A percentile compares a stretch with the other conserved stretches of the same genome.
Conservation (phyloP, 2,888 invertebrate genomes). For the Priocnemis perturbator region DNA sequence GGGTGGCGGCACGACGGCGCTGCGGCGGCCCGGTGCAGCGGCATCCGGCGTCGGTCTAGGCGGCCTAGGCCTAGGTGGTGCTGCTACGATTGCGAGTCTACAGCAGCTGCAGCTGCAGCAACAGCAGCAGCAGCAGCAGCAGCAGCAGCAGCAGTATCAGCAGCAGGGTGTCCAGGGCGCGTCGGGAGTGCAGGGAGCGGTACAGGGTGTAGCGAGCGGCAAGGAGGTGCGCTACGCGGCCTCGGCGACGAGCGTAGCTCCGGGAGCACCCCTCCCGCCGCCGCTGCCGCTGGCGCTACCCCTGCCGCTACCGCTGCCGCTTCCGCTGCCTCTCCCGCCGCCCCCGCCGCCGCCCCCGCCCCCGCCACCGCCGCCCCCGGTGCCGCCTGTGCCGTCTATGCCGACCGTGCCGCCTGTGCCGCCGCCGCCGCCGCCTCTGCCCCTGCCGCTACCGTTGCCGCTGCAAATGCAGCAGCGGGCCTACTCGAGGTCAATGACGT, state of each 20-base stretch:
- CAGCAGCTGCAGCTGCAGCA: slow-evolving; percentile 46
- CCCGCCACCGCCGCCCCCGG: slow-evolving; percentile 80
- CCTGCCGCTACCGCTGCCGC: slow-evolving; percentile 74
- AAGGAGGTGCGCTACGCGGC: slow-evolving; percentile 79
- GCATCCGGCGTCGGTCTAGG: slow-evolving; percentile 53
- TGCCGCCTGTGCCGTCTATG: slow-evolving; percentile 72
- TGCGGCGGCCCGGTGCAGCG: slow-evolving; percentile 56
- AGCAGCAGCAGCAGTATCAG: slow-evolving; percentile 17
- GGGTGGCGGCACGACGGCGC: slow-evolving; percentile 59
- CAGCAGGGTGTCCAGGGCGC: slow-evolving; percentile 68
- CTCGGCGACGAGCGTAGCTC: slow-evolving; percentile 71
- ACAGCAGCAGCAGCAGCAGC: slow-evolving; percentile 52
- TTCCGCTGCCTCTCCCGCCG: slow-evolving; percentile 14
- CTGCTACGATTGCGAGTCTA: slow-evolving; percentile 39
- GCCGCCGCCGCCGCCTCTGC: slow-evolving; percentile 77
- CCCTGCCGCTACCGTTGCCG: slow-evolving; percentile 80
- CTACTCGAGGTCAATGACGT: slow-evolving; percentile 87
- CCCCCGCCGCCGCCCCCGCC: slow-evolving; percentile 68
- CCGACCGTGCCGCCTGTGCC: slow-evolving; percentile 59
- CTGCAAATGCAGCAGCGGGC: slow-evolving; percentile 83
- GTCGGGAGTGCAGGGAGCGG: slow-evolving; percentile 61
- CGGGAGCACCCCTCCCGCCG: slow-evolving; percentile 1
- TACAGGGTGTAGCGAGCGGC: slow-evolving; percentile 54
- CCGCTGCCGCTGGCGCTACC: slow-evolving; percentile 41
- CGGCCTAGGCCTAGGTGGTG: slow-evolving; percentile 35